Conservation (phyloP, 2,113 vertebrate genomes). For the Macaca fascicularis region T2T-MFA8v1.1 NC_088386.1:86640501-86641000, state of each 20-base stretch:
- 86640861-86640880: neutral
- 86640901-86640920: neutral
- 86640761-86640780: neutral
- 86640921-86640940: neutral
- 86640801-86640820: slow-evolving; percentile 2
- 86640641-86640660: neutral
- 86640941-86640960: neutral
- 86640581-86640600: slow-evolving; percentile 24
- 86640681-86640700: neutral
- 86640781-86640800: slow-evolving; percentile 7
- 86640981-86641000: neutral
- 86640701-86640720: neutral
- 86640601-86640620: neutral
- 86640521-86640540: neutral
- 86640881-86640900: neutral
- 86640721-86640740: neutral
- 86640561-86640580: neutral
- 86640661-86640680: slow-evolving; percentile 3
- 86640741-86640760: neutral
- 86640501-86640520: neutral
- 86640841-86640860: neutral
- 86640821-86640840: neutral
- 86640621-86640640: neutral
- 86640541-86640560: neutral
- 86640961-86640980: no score